A percentile compares a stretch with the other conserved stretches of the same genome.
Evolutionary conservation across 2,113 vertebrate species (phyloP).

Genomic region (Columbina picui): DNA sequence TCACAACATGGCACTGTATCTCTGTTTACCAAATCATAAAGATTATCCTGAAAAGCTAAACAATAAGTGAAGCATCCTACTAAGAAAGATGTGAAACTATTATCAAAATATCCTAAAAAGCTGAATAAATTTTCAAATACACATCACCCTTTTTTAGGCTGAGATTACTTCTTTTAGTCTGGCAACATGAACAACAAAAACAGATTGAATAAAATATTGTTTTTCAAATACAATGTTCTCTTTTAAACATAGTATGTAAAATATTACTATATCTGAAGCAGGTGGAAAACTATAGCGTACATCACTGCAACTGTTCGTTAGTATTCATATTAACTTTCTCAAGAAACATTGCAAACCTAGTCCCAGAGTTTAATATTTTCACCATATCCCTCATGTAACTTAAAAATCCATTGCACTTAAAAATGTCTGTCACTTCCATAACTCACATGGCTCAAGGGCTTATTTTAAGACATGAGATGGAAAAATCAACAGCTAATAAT

Average conservation of each 20-base stretch:
- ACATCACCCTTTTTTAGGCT: neutral
- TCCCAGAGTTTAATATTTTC: neutral
- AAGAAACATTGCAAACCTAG: neutral
- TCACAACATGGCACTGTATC: rapidly evolving
- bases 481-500: neutral
- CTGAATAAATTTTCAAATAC: neutral
- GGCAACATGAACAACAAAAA: neutral
- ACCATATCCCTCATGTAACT: neutral
- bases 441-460: neutral
- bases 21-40: neutral
- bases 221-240: neutral
- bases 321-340: neutral
- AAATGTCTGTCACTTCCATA: neutral
- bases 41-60: neutral
- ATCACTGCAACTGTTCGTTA: neutral
- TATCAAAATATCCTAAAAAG: neutral
- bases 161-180: neutral
- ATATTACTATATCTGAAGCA: neutral
- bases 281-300: neutral
- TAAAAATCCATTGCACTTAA: neutral
- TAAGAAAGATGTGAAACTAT: neutral
- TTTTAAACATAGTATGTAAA: neutral
- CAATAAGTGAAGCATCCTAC: neutral
- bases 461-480: rapidly evolving
- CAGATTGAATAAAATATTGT: neutral